Base-by-base conservation (phyloP, 2,797 vertebrate genomes). In the Hyperoplus immaculatus region DNA sequence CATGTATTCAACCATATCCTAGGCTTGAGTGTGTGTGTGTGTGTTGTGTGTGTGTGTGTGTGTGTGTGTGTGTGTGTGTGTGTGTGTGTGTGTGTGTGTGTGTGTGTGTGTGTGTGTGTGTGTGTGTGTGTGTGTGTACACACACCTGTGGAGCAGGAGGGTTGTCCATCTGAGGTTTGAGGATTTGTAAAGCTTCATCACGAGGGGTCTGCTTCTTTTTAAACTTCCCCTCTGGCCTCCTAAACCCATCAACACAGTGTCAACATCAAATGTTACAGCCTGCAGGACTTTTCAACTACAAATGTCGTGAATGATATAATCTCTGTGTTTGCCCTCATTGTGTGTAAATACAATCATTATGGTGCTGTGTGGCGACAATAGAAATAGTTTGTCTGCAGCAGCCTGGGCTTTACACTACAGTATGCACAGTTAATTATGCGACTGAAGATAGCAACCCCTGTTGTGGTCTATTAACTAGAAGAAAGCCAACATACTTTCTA, bases 111-210 rank as follows among this genome's bases (percentile, higher is more conserved):
- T 51, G n/a, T 56, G 10, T 72, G 11, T 46, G 11, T 46, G 8
- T 42, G 47, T 57, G 60, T 68, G 53, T 58, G 62, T 62, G 68
- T 78, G 51, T 67, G 18, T 55, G 41, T 72, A 71, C 81, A 54
- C 76, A 64, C 72, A 95, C 95, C 90, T 95, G 93, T 71, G 94
- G 92, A 82, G 89, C 89, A 45, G 94, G 93, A 41, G 94, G 94
- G 72, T 93, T 88, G 45, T 95, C 92, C 94, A 97, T 97, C 92
- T 98, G 97, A 1, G 95, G 95, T 91, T 96, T 97, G 58, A 99
- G 93, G 90, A 99, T 98, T 85, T 95, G 94, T 84, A 99, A 85
- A 77, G 98, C 98, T 88, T 99, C 97, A 77, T 99, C 97, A 0
- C 97, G 98, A 72, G 98, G 94, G n/a, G 96, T 96, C 64, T 93